These are phyloP conservation scores for Polypedilum vanderplanki DNA, from an alignment of 1,140 invertebrate species.

Conservation along the genomic window DNA sequence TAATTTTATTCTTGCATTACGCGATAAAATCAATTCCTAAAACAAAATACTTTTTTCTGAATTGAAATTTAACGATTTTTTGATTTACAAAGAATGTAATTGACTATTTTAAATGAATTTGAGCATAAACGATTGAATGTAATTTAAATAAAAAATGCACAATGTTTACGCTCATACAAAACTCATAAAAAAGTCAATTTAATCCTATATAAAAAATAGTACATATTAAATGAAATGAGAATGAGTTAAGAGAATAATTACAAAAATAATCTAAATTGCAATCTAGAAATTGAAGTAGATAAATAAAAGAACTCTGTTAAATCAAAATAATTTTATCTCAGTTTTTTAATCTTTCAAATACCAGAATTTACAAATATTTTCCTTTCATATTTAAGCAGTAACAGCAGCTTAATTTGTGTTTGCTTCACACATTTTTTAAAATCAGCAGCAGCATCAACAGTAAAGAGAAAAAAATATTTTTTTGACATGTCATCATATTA, in stretches of 20 bases:
- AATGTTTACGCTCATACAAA: too few species aligned
- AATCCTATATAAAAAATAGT: too few species aligned
- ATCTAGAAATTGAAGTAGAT: background rate
- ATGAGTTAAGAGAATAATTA: background rate
- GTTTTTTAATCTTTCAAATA: background rate
- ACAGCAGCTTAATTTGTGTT: background rate
- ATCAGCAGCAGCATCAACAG: background rate
- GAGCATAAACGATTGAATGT: too few species aligned
- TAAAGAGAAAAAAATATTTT: background rate
- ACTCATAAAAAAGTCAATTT: too few species aligned
- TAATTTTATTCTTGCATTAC: too few species aligned
- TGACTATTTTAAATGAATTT: too few species aligned
- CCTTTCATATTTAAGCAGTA: background rate
- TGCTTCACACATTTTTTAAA: background rate
- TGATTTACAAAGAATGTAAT: too few species aligned
- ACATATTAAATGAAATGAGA: too few species aligned
- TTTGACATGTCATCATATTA: slow-evolving; percentile 22
- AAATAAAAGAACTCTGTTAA: slow-evolving; percentile 1
- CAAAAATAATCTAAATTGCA: slow-evolving; percentile 8
- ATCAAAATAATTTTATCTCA: background rate
- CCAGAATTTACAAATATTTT: background rate
- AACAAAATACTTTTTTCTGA: too few species aligned
- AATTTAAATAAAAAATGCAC: too few species aligned
- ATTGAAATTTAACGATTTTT: too few species aligned
- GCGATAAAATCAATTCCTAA: too few species aligned